Percentiles rank a stretch among this genome's conserved stretches.
Conservation (phyloP, 2,797 vertebrate genomes). For the Smutsia temminckii region DNA sequence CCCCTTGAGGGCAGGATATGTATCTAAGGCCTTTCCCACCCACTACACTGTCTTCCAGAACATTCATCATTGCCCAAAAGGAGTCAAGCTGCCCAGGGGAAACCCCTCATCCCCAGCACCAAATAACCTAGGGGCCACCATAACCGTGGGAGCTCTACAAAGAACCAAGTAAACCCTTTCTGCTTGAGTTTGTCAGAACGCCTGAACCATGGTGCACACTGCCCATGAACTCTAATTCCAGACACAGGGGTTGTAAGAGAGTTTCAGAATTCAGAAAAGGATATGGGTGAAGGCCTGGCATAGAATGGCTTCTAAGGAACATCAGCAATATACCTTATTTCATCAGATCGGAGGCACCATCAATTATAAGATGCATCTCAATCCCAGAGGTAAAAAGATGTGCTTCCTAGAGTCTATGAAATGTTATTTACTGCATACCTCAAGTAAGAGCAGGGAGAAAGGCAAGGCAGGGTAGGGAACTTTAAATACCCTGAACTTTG, state of each 20-base stretch:
- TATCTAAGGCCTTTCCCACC: background rate
- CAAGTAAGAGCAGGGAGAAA: background rate
- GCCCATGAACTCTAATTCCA: background rate
- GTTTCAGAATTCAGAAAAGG: background rate
- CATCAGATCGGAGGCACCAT: background rate
- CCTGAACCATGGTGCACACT: background rate
- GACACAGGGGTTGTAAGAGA: background rate
- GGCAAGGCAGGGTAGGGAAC: background rate
- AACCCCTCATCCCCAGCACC: background rate
- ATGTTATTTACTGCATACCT: background rate
- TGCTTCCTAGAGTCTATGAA: background rate
- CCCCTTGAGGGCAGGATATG: background rate
- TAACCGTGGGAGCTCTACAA: background rate
- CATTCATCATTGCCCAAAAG: background rate
- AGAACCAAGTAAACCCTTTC: background rate
- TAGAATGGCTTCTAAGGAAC: background rate
- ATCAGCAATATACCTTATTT: background rate
- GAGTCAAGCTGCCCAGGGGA: background rate
- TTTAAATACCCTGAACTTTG: background rate
- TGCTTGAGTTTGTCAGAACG: background rate
- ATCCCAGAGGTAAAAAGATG: background rate
- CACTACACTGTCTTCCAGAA: background rate
- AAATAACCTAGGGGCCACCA: background rate
- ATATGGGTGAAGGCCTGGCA: background rate
- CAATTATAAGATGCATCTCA: background rate